Evolutionary conservation across 37 sponge, comb jelly and placozoan genomes (phyloP).

Genomic region (Cladorhizidae sp.): DNA sequence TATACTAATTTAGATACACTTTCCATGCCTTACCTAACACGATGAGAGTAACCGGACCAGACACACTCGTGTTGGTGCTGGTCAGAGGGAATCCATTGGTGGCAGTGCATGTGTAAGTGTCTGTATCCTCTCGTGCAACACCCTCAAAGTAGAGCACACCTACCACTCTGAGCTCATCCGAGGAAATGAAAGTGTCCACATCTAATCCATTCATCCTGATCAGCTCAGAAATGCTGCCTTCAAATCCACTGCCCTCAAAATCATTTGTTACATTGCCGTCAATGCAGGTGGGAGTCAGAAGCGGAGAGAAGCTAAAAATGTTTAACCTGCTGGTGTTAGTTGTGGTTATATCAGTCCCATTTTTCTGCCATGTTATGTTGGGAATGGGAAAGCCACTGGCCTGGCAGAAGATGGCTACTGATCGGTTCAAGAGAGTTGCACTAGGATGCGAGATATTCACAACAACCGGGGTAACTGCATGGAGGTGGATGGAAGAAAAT

Average conservation of each 20-base stretch:
- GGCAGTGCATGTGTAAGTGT: constrained; percentile 64
- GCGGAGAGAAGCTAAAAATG: constrained; percentile 1
- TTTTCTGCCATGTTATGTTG: constrained; percentile 45
- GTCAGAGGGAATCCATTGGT: constrained; percentile 35
- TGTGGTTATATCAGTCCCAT: constrained; percentile 11
- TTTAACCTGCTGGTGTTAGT: neutral
- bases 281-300: no score
- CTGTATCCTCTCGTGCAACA: constrained; percentile 63
- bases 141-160: constrained; percentile 32
- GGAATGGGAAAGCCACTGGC: constrained; percentile 62
- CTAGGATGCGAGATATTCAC: constrained; percentile 10
- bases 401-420: constrained; percentile 34
- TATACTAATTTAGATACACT: no score
- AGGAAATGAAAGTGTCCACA: neutral
- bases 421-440: constrained; percentile 1
- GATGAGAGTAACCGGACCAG: constrained; percentile 28
- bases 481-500: neutral
- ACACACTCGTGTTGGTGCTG: neutral
- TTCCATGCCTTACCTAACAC: constrained; percentile 48
- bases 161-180: constrained; percentile 37
- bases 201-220: constrained; percentile 4
- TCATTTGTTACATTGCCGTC: neutral
- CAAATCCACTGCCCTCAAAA: neutral
- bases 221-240: constrained; percentile 10
- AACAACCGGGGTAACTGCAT: constrained; percentile 59